A percentile compares a stretch with the other conserved stretches of the same genome.
phyloP scores from a whole-genome alignment of 2,113 vertebrate species.

The Xiphorhynchus elegans region DNA sequence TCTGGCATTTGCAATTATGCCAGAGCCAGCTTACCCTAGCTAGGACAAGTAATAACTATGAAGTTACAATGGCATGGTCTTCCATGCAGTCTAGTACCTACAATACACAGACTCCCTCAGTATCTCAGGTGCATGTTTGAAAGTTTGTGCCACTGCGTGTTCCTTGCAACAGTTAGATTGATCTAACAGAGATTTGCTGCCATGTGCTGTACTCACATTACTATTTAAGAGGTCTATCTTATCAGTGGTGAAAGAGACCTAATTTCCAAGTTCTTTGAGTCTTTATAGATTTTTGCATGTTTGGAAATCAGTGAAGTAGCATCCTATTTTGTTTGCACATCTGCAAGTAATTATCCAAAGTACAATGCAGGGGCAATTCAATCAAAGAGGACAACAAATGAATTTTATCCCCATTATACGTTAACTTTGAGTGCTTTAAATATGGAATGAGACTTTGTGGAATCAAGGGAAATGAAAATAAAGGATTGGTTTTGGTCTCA shows the following conservation, averaged over 20 bases:
- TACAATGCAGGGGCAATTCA: neutral
- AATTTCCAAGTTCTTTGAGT: neutral
- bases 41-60: neutral
- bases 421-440: neutral
- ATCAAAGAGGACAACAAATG: neutral
- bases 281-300: neutral
- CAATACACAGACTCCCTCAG: neutral
- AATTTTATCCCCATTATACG: neutral
- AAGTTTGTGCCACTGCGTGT: neutral
- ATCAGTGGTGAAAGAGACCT: neutral
- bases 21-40: neutral
- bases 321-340: neutral
- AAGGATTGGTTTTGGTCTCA: neutral
- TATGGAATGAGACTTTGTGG: neutral
- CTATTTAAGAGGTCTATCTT: neutral
- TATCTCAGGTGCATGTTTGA: neutral
- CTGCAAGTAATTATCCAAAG: neutral
- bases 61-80: neutral
- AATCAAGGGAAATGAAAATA: neutral
- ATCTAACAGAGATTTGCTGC: neutral
- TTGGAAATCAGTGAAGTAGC: neutral
- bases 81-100: neutral
- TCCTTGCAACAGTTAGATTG: neutral
- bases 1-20: neutral
- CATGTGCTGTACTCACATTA: neutral